phyloP scores from a whole-genome alignment of 1,140 invertebrate genomes.

The Halesus radiatus region DNA sequence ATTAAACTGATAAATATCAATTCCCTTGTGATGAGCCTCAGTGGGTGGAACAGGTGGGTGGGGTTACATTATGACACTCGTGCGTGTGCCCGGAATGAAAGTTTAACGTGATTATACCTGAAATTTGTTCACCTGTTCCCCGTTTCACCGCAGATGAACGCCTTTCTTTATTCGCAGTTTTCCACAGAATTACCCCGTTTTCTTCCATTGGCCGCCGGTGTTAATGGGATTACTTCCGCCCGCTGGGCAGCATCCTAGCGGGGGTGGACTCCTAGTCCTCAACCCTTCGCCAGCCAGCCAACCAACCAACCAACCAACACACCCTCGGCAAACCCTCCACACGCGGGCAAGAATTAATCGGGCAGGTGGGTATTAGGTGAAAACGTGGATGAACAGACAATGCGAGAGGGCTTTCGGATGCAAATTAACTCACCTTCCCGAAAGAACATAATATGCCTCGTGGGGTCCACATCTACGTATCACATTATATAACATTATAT shows the following conservation, averaged over 20 bases:
- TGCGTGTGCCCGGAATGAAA: slow-evolving; percentile 1
- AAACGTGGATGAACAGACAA: slow-evolving; percentile 6
- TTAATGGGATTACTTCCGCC: slow-evolving; percentile 51
- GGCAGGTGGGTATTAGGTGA: slow-evolving; percentile 2
- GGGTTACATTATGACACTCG: neutral
- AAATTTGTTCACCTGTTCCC: slow-evolving; percentile 29
- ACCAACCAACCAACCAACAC: too few species aligned
- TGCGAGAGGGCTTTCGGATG: neutral
- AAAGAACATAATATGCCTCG: neutral
- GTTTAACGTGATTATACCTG: slow-evolving; percentile 32
- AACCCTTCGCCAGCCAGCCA: neutral
- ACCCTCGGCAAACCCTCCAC: neutral
- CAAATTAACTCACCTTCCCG: neutral
- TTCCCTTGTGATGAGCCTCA: neutral
- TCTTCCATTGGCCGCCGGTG: slow-evolving; percentile 44
- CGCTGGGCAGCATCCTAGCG: neutral
- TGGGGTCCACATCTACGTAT: too few species aligned
- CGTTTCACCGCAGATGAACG: slow-evolving; percentile 42
- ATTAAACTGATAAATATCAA: too few species aligned
- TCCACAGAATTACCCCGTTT: slow-evolving; percentile 52
- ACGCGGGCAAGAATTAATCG: neutral
- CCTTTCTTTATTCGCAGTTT: slow-evolving; percentile 54
- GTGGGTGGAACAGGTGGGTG: too few species aligned
- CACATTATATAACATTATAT: too few species aligned
- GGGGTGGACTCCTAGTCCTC: neutral